A percentile compares a stretch with the other conserved stretches of the same genome.
Conservation (phyloP, 2,888 invertebrate genomes). For the Trachelus stipa region DNA sequence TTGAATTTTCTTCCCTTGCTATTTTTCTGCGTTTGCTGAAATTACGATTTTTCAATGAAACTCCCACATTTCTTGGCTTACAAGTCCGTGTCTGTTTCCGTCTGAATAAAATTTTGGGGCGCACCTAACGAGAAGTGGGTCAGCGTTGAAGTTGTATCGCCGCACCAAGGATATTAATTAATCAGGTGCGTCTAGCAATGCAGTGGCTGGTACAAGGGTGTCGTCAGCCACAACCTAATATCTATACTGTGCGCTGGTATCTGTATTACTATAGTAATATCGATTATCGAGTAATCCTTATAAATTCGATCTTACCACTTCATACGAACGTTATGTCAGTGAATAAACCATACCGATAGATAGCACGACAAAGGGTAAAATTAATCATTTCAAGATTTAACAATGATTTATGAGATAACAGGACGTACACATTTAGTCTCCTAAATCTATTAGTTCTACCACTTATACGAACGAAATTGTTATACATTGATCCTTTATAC, state of each 20-base stretch:
- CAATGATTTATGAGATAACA: slow-evolving; percentile 53
- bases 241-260: neutral
- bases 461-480: neutral
- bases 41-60: neutral
- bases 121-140: neutral
- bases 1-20: neutral
- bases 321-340: slow-evolving; percentile 43
- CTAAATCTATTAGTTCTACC: neutral
- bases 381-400: slow-evolving; percentile 57
- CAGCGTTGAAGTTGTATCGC: neutral
- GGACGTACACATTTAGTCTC: neutral
- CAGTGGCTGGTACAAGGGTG: neutral
- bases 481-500: too few relatives aligned
- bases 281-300: neutral
- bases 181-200: neutral
- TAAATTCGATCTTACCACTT: neutral
- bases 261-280: neutral
- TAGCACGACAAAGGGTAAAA: slow-evolving; percentile 53
- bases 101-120: neutral
- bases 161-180: neutral
- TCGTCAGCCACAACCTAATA: neutral
- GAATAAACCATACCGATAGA: slow-evolving; percentile 51
- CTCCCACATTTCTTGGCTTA: neutral
- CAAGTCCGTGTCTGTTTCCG: neutral
- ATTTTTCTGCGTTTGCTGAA: neutral